These are phyloP conservation scores for Plebejus melissa DNA, from an alignment of 2,888 invertebrate genomes.

Conservation along the genomic window DNA sequence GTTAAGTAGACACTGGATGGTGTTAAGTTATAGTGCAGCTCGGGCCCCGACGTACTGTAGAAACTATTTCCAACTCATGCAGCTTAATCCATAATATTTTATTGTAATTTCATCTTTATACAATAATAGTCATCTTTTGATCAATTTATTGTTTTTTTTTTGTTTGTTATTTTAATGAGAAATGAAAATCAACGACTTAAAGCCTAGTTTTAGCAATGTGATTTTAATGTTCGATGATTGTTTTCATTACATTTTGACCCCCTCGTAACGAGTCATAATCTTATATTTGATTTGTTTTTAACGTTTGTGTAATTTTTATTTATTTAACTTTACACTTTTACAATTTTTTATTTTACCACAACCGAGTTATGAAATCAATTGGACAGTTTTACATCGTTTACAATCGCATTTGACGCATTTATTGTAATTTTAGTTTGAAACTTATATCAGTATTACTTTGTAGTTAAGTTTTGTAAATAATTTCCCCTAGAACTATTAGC, in stretches of 20 bases:
- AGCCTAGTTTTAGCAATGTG: neutral
- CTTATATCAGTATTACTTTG: conserved; percentile 24
- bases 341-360: conserved; percentile 1
- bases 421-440: conserved; percentile 11
- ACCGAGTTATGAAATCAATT: conserved; percentile 18
- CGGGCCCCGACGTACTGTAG: neutral
- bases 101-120: neutral
- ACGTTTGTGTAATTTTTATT: neutral
- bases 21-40: neutral
- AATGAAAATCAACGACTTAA: neutral
- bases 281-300: neutral
- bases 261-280: neutral
- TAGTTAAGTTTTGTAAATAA: conserved; percentile 28
- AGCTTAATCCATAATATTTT: neutral
- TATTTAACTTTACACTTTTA: neutral
- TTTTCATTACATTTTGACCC: neutral
- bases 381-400: conserved; percentile 16
- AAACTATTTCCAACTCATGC: neutral
- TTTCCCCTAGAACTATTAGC: neutral
- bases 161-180: neutral
- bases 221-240: neutral
- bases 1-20: neutral
- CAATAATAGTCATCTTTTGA: neutral
- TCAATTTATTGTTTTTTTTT: neutral
- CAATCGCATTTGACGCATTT: conserved; percentile 25